These are phyloP conservation scores for Helogale parvula DNA, from an alignment of 2,113 vertebrate species.

Conservation along the genomic window DNA sequence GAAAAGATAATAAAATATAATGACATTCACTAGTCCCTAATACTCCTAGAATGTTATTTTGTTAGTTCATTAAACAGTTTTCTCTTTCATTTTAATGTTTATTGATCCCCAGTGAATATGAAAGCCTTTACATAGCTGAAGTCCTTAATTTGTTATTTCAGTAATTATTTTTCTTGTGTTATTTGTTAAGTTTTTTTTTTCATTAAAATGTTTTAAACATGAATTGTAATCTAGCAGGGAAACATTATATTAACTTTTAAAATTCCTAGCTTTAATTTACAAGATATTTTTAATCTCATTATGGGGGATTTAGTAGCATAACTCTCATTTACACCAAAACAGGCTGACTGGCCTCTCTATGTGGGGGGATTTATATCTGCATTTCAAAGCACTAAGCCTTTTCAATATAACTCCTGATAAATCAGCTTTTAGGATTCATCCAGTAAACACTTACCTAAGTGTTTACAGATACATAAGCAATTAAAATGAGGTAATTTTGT, in stretches of 20 bases:
- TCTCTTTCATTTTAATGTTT: slow-evolving; percentile 69
- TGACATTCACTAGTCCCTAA: slow-evolving; percentile 49
- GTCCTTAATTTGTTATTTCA: slow-evolving; percentile 78
- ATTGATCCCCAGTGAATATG: slow-evolving; percentile 68
- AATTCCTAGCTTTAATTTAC: slow-evolving; percentile 77
- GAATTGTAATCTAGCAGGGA: slow-evolving; percentile 56
- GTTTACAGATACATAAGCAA: slow-evolving; percentile 65
- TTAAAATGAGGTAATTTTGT: slow-evolving; percentile 66
- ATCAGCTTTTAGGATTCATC: slow-evolving; percentile 73
- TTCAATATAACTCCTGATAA: slow-evolving; percentile 70
- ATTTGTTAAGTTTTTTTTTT: slow-evolving; percentile 71
- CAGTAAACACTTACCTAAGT: slow-evolving; percentile 59
- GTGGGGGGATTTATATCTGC: slow-evolving; percentile 54
- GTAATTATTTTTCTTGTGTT: slow-evolving; percentile 72
- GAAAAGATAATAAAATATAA: slow-evolving; percentile 61
- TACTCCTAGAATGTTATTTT: slow-evolving; percentile 64
- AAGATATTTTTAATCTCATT: slow-evolving; percentile 77
- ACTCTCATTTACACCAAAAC: slow-evolving; percentile 74
- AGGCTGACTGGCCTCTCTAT: slow-evolving; percentile 45
- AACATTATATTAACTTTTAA: slow-evolving; percentile 71
- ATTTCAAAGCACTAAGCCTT: slow-evolving; percentile 72
- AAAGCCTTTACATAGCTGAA: slow-evolving; percentile 66
- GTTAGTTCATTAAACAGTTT: slow-evolving; percentile 75
- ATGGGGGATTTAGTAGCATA: slow-evolving; percentile 69
- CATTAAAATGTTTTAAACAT: slow-evolving; percentile 75